Conservation (phyloP, 2,797 vertebrate genomes). For the Pachyuromys duprasi region DNA sequence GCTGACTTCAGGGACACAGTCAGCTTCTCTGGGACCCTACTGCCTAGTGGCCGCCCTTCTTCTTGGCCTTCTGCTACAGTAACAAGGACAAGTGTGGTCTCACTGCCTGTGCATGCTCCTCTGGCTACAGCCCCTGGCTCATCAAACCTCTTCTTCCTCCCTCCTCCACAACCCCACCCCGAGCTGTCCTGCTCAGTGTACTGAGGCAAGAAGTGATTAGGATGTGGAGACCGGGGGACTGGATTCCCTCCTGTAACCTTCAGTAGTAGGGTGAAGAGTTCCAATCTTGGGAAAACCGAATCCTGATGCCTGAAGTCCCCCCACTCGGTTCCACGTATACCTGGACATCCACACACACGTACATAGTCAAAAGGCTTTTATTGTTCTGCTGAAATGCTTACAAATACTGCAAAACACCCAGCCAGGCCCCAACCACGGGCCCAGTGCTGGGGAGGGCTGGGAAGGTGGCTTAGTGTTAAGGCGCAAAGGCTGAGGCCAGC, state of each 20-base stretch:
- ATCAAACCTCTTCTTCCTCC: background rate
- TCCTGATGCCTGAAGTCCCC: rapidly evolving
- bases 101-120: background rate
- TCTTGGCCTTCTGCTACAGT: background rate
- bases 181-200: too few relatives aligned
- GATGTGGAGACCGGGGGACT: background rate
- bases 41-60: background rate
- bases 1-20: constrained; percentile 79
- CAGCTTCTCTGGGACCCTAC: background rate
- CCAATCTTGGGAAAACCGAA: background rate
- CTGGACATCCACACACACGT: background rate
- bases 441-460: background rate
- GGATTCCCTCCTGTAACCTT: background rate
- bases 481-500: constrained; percentile 67
- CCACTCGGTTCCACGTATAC: background rate
- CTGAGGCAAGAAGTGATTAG: background rate
- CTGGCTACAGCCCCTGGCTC: background rate
- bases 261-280: background rate
- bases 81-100: background rate
- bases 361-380: constrained; percentile 79
- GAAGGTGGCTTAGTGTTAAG: constrained; percentile 82
- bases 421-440: background rate
- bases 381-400: constrained; percentile 79
- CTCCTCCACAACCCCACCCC: background rate
- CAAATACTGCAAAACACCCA: constrained; percentile 76